Evolutionary conservation across 2,888 invertebrate species (phyloP).

Genomic region (Clivina fossor): DNA sequence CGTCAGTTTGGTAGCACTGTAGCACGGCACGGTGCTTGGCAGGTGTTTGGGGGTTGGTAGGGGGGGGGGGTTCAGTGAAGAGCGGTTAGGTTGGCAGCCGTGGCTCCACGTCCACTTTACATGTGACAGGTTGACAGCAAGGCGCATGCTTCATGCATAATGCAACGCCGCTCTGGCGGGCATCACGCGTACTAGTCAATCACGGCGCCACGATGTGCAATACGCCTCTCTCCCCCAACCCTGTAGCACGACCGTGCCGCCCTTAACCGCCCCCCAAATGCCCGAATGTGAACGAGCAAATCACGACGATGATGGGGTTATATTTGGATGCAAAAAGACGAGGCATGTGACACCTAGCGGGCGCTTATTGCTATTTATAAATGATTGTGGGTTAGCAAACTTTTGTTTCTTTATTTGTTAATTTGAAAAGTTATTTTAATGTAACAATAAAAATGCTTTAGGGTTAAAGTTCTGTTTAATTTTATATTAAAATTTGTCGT

Average conservation of each 20-base stretch:
- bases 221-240: no score
- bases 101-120: constrained; percentile 31
- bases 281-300: no score
- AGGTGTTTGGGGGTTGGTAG: background rate
- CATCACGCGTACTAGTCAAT: constrained; percentile 36
- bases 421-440: no score
- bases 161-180: constrained; percentile 32
- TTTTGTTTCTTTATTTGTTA: no score
- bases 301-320: no score
- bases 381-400: no score
- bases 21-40: background rate
- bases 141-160: constrained; percentile 34
- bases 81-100: constrained; percentile 10
- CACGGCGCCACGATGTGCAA: constrained; percentile 30
- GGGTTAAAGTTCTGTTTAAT: no score
- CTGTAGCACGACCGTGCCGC: constrained; percentile 9
- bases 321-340: no score
- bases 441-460: no score
- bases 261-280: background rate
- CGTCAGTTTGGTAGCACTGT: background rate
- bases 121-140: constrained; percentile 38
- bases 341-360: constrained; percentile 19
- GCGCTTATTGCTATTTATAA: no score
- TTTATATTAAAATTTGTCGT: no score
- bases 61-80: constrained; percentile 11